Conservation (phyloP, 2,888 invertebrate species). For the Agrotis puta region DNA sequence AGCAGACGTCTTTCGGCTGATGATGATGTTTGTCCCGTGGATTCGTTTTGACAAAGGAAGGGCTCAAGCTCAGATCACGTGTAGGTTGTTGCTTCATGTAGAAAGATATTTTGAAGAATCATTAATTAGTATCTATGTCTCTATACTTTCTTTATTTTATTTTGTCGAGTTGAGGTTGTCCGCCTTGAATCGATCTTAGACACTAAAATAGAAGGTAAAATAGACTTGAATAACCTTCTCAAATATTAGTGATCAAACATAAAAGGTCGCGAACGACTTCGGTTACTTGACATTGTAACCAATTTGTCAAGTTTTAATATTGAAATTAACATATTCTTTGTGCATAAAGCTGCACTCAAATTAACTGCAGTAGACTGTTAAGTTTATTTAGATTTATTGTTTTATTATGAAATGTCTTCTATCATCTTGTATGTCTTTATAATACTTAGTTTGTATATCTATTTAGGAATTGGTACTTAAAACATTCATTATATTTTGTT, state of each 20-base stretch:
- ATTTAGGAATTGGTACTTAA: conserved; percentile 1
- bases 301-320: not conserved
- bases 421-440: not conserved
- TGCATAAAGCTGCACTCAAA: not conserved
- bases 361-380: not conserved
- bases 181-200: not conserved
- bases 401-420: not conserved
- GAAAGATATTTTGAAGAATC: not conserved
- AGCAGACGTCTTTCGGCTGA: too few species aligned
- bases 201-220: conserved; percentile 18
- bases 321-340: not conserved
- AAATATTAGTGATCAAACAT: conserved; percentile 11
- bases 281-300: not conserved
- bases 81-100: not conserved
- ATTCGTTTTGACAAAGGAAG: not conserved
- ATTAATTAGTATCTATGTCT: not conserved
- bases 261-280: not conserved
- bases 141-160: not conserved
- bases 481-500: not conserved
- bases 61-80: not conserved
- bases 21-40: too few species aligned
- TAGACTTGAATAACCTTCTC: not conserved
- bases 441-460: not conserved
- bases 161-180: conserved; percentile 1
- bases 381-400: not conserved